Percentiles rank a stretch among this genome's conserved stretches.
phyloP scores from a whole-genome alignment of 2,797 vertebrate genomes.

The Phalanger gymnotis region DNA sequence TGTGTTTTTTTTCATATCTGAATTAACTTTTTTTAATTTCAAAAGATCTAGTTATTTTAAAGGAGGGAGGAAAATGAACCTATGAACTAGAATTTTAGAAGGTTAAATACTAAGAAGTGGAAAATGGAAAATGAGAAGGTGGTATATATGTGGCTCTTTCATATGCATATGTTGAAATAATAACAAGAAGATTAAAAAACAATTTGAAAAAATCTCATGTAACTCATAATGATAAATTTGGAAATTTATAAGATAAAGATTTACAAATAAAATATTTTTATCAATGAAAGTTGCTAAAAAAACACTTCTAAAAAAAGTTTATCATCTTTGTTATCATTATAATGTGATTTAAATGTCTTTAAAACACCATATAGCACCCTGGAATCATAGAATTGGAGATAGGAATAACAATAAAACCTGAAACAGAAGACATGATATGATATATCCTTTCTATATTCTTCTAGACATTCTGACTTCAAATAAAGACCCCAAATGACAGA shows the following conservation, averaged over 20 bases:
- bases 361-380: neutral
- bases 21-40: neutral
- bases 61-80: neutral
- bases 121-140: neutral
- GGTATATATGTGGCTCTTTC: neutral
- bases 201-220: neutral
- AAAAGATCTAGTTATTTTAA: neutral
- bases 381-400: neutral
- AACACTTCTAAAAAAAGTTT: neutral
- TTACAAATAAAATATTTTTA: conserved; percentile 10
- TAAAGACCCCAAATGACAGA: neutral
- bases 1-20: neutral
- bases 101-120: neutral
- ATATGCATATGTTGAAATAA: neutral
- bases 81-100: neutral
- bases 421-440: fast-evolving
- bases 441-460: neutral
- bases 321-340: neutral
- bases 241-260: neutral
- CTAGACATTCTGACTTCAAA: neutral
- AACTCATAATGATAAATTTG: neutral
- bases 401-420: neutral
- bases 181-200: neutral
- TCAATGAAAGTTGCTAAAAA: neutral
- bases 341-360: neutral